Base-by-base conservation (phyloP, 2,797 vertebrate species). In the Saguinus oedipus region DNA sequence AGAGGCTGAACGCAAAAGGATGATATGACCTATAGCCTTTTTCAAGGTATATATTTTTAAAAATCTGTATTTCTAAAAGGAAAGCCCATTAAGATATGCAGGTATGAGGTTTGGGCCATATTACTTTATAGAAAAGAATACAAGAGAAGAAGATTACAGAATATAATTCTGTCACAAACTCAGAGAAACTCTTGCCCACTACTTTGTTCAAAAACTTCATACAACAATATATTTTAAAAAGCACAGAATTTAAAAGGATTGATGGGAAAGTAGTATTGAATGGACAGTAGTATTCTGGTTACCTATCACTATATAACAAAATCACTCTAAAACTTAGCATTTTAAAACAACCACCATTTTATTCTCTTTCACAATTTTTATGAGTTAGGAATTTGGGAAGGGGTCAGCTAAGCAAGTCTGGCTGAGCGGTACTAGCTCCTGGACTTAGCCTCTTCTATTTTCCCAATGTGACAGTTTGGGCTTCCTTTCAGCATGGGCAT, bases 271-370 rank as follows among this genome's bases (percentile, higher is more conserved):
- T 3, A 80, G 55, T 48, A 36, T 83, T 93, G 36, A 78, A 78
- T n/a, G 76, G 50, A 20, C 75, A 70, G 36, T 5, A 70, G 39
- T 72, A 50, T 87, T 93, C 72, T 87, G 15, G 59, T 74, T 87
- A 92, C 84, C 75, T 90, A 44, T 19, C 42, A 53, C 57, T 91
- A 27, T 59, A 0, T 53, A 76, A 88, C 55, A 91, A 80, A 92
- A 94, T 94, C 59, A 93, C 39, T 93, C 42, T 83, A 79, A 88
- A 96, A 86, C 36, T 70, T 72, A 74, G 26, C 50, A 4, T 93
- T 22, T 85, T 76, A 88, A 20, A 78, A 85, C 12, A 83, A 57
- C 30, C 57, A 88, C 20, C 68, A 88, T 46, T 93, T 82, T 92
- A 55, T 84, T 92, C 39, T 87, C 59, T 90, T 53, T 90, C 59